Conservation (phyloP, 2,797 vertebrate genomes). For the Columba guinea region DNA sequence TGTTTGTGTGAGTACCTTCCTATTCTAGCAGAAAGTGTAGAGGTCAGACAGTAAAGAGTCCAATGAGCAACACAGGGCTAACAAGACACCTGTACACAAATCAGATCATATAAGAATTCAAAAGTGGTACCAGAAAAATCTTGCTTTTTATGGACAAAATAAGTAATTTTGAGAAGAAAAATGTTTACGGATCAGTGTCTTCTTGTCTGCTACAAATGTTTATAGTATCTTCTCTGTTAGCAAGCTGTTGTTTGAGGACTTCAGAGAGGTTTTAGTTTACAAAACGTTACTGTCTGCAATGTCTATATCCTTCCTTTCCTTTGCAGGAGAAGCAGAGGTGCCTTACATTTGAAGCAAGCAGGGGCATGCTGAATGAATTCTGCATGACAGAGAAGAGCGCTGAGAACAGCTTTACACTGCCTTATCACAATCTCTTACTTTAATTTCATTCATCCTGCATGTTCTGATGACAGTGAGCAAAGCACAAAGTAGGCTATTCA, state of each 20-base stretch:
- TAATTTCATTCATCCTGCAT: neutral
- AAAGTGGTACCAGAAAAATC: neutral
- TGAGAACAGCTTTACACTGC: neutral
- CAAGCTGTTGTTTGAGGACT: neutral
- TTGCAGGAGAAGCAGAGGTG: conserved; percentile 43
- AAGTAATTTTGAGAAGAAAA: neutral
- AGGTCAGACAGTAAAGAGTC: neutral
- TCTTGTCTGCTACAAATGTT: neutral
- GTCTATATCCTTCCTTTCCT: neutral
- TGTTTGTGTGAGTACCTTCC: neutral
- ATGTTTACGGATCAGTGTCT: neutral
- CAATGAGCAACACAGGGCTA: neutral
- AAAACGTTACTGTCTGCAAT: neutral
- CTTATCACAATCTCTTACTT: neutral
- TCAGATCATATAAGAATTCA: neutral
- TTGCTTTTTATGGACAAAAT: neutral
- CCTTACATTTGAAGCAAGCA: conserved; percentile 30
- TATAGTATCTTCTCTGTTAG: neutral
- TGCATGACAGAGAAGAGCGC: neutral
- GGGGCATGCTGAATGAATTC: conserved; percentile 25
- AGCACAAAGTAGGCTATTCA: neutral
- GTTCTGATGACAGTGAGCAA: neutral
- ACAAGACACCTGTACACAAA: neutral
- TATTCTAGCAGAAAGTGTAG: neutral
- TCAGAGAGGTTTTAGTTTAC: neutral